phyloP scores from a whole-genome alignment of 2,113 vertebrate genomes.

The Potamarius usumacintae region DNA sequence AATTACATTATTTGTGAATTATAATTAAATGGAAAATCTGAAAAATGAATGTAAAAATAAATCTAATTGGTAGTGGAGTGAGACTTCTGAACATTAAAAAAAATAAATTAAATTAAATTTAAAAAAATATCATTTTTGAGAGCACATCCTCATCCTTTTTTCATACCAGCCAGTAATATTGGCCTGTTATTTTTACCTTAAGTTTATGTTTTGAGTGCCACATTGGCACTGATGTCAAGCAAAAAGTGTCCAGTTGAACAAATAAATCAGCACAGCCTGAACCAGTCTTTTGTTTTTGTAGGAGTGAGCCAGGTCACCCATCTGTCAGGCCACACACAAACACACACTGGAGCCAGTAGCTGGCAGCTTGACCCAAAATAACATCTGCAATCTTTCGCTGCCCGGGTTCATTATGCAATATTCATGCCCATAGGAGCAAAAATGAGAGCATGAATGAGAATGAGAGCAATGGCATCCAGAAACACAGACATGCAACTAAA shows the following conservation, averaged over 20 bases:
- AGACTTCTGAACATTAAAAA: not conserved
- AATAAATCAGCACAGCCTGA: slow-evolving; percentile 25
- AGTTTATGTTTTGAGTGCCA: not conserved
- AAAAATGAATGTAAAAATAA: not conserved
- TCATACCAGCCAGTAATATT: not conserved
- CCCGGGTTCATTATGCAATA: slow-evolving; percentile 66
- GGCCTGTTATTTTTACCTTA: slow-evolving; percentile 8
- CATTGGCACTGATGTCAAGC: not conserved
- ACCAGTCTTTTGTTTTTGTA: slow-evolving; percentile 31
- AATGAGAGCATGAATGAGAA: not conserved
- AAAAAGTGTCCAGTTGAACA: slow-evolving; percentile 2
- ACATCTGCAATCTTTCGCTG: slow-evolving; percentile 61
- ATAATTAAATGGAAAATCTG: not conserved
- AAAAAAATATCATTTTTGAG: not conserved
- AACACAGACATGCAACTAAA: slow-evolving; percentile 17
- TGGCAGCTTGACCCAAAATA: slow-evolving; percentile 62
- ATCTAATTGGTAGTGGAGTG: not conserved
- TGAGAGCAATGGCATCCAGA: slow-evolving; percentile 19
- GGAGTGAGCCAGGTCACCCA: slow-evolving; percentile 35
- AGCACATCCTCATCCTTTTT: not conserved
- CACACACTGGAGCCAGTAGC: slow-evolving; percentile 52
- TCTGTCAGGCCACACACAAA: slow-evolving; percentile 44
- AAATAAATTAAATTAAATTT: not conserved
- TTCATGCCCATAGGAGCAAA: slow-evolving; percentile 54
- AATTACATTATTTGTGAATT: not conserved